A percentile compares a stretch with the other conserved stretches of the same genome.
phyloP scores from a whole-genome alignment of 2,113 vertebrate species.

The Prietella phreatophila region DNA sequence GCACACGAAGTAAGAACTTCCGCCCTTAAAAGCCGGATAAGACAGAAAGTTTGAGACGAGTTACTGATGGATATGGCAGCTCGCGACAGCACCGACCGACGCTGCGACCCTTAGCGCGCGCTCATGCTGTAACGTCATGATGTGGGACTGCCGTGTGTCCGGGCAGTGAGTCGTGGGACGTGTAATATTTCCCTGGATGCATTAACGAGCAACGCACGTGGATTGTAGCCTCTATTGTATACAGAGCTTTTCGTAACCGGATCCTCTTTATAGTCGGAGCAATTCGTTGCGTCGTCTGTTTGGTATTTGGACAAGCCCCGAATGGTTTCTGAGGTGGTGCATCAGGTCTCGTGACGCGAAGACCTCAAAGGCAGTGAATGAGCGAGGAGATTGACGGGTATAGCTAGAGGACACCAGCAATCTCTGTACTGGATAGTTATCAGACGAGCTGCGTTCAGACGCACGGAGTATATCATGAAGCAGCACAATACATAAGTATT shows the following conservation, averaged over 20 bases:
- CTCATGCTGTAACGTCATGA: background rate
- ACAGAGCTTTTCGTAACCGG: background rate
- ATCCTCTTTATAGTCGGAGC: background rate
- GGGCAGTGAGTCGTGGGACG: background rate
- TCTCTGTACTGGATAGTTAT: background rate
- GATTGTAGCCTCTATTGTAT: background rate
- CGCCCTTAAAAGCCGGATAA: background rate
- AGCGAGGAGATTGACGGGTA: constrained; percentile 30
- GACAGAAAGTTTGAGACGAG: constrained; percentile 8
- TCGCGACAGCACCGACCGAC: background rate
- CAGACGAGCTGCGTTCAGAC: background rate
- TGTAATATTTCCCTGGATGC: background rate
- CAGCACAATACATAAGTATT: background rate
- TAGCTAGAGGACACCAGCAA: constrained; percentile 28
- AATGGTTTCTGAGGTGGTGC: constrained; percentile 14
- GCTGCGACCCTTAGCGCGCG: background rate
- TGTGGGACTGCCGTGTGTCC: background rate
- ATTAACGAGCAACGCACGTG: background rate
- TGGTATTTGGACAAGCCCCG: background rate
- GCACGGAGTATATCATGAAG: background rate
- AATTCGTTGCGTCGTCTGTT: background rate
- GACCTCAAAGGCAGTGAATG: constrained; percentile 5
- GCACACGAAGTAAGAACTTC: background rate
- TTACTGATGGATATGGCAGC: background rate
- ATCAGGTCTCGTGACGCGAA: constrained; percentile 21